Base-by-base conservation (phyloP, 1,140 invertebrate species). In the Pachypsylla venusta region DNA sequence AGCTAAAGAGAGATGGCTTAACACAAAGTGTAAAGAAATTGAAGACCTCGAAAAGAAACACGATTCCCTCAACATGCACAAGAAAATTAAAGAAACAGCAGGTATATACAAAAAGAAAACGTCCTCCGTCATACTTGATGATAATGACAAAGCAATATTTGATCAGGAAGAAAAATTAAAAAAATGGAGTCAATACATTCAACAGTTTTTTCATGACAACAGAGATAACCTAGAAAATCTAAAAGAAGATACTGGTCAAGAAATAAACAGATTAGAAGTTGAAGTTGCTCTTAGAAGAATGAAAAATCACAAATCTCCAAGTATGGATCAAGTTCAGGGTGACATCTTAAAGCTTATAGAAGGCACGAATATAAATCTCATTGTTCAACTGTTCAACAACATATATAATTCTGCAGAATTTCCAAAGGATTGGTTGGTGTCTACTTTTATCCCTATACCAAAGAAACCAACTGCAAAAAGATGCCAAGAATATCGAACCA, bases 81-180 rank as follows among this genome's bases (percentile, higher is more conserved):
- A 65, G 57, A 60, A 53, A 57, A 39, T 62, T 55, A 59, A 61
- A 58, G 62, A 61, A 57, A 35, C 61, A 19, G 56, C 61, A 22
- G 54, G 25, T 25, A 57, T 16, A 22, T 19, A 40, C 16, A 61
- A 28, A 14, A 54, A 30, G 25, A 56, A 39, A 58, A 60, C 26
- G n/a, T 30, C 25, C n/a, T 42, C 10, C 14, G 55, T 28, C 22
- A 24, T 58, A 26, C 58, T 27, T 60, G 40, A 58, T 35, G 13
- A 20, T 48, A 30, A 39, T 25, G 64, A 58, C 25, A 54, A 63
- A 4, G 57, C 61, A 22, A 58, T 60, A 20, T 14, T 27, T 56
- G 60, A 62, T n/a, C 26, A 3, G 39, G 53, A 64, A 26, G 25
- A 30, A 20, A 62, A 39, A 60, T 20, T 60, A 39, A 39, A 62